Conservation (phyloP, 2,797 vertebrate species). For the Leuciscus waleckii region DNA sequence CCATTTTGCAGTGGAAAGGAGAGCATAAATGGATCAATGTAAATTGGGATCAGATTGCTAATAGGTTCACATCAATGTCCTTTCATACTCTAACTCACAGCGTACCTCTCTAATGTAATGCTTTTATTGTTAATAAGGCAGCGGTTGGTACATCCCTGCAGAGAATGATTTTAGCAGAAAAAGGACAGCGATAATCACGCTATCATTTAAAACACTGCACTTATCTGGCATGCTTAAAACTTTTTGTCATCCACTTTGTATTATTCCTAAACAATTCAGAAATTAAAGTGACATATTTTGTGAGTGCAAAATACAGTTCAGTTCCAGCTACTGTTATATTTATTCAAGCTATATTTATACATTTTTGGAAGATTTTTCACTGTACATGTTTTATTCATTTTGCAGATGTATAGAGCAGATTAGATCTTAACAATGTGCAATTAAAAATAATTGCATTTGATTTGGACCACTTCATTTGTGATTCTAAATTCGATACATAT, state of each 20-base stretch:
- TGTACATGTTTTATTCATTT: too few species aligned
- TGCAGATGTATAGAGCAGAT: neutral
- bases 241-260: neutral
- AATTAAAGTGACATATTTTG: neutral
- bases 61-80: slow-evolving; percentile 8
- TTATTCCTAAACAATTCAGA: neutral
- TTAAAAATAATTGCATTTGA: too few species aligned
- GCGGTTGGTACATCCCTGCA: slow-evolving; percentile 1
- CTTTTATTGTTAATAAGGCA: neutral
- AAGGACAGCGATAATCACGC: neutral
- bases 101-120: neutral
- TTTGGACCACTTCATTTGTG: too few species aligned
- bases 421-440: neutral
- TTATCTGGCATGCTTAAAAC: neutral
- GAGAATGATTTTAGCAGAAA: neutral
- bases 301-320: neutral
- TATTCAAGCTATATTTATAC: neutral
- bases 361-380: neutral
- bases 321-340: neutral
- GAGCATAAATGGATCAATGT: neutral
- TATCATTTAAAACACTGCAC: neutral
- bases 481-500: too few species aligned
- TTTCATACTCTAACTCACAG: slow-evolving; percentile 18
- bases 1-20: neutral
- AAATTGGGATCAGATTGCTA: slow-evolving; percentile 8